These are phyloP conservation scores for Kradibia gibbosae DNA, from an alignment of 1,140 invertebrate genomes.

Conservation along the genomic window DNA sequence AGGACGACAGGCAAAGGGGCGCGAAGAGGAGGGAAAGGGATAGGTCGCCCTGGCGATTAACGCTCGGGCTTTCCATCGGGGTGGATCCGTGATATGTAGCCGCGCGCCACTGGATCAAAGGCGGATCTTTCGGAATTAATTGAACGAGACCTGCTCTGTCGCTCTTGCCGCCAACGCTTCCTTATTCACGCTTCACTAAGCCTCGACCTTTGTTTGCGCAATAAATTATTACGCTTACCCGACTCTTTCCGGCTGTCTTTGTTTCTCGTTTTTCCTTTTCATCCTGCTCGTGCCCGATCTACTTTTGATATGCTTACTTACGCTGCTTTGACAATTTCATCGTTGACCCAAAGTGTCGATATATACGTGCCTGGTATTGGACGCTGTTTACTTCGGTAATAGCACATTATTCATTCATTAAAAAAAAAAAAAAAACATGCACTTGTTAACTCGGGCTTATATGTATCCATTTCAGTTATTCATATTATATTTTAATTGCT, in stretches of 20 bases:
- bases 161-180: constrained; percentile 17
- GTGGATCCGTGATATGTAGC: constrained; percentile 25
- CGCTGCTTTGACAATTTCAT: constrained; percentile 25
- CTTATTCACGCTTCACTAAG: constrained; percentile 47
- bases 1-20: too few species aligned
- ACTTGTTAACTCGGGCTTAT: background rate
- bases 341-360: background rate
- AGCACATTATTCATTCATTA: background rate
- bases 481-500: background rate
- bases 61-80: constrained; percentile 23
- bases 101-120: constrained; percentile 33
- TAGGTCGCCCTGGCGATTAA: constrained; percentile 11
- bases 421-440: background rate
- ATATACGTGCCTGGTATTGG: background rate
- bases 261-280: constrained; percentile 8
- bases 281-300: background rate
- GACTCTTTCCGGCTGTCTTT: constrained; percentile 16
- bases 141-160: constrained; percentile 35
- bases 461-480: background rate
- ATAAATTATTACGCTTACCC: constrained; percentile 50
- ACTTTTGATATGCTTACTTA: constrained; percentile 22
- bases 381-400: background rate
- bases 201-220: constrained; percentile 48
- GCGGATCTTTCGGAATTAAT: constrained; percentile 45
- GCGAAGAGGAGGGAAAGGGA: background rate